These are phyloP conservation scores for Stomatorhinus walkeri DNA, from an alignment of 2,797 vertebrate species.

Conservation along the genomic window DNA sequence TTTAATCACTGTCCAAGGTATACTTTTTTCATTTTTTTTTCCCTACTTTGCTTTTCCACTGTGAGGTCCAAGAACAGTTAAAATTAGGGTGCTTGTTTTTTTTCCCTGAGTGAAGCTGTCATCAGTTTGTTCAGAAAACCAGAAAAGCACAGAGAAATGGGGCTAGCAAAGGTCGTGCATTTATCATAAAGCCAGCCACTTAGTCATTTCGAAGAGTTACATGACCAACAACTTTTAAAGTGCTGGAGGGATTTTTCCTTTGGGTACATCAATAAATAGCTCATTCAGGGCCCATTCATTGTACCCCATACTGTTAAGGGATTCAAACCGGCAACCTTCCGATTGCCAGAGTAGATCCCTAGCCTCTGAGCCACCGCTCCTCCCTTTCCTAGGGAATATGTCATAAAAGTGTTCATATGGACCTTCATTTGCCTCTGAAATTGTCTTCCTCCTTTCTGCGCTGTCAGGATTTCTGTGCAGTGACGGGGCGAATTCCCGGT, in stretches of 20 bases:
- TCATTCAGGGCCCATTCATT: not conserved
- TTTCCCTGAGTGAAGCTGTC: too few species aligned
- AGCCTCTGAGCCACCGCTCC: not conserved
- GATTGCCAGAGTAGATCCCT: not conserved
- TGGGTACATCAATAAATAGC: not conserved
- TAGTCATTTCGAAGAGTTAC: not conserved
- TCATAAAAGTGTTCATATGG: not conserved
- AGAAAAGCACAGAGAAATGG: not conserved
- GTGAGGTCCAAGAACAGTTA: not conserved
- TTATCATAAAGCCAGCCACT: slow-evolving; percentile 2
- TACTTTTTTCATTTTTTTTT: not conserved
- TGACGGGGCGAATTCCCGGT: slow-evolving; percentile 23
- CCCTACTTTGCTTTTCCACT: not conserved
- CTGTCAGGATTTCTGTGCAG: slow-evolving; percentile 14
- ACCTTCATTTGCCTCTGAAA: not conserved
- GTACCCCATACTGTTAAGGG: not conserved
- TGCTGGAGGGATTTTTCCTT: not conserved
- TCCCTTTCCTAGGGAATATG: not conserved
- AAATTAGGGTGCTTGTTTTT: not conserved
- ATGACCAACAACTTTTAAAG: not conserved
- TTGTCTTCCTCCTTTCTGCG: not conserved
- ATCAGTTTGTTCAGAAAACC: not conserved
- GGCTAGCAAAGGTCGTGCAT: not conserved
- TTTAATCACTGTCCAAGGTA: not conserved
- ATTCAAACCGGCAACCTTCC: not conserved